Conservation (phyloP, 2,113 vertebrate genomes). For the Falcunculus frontatus region DNA sequence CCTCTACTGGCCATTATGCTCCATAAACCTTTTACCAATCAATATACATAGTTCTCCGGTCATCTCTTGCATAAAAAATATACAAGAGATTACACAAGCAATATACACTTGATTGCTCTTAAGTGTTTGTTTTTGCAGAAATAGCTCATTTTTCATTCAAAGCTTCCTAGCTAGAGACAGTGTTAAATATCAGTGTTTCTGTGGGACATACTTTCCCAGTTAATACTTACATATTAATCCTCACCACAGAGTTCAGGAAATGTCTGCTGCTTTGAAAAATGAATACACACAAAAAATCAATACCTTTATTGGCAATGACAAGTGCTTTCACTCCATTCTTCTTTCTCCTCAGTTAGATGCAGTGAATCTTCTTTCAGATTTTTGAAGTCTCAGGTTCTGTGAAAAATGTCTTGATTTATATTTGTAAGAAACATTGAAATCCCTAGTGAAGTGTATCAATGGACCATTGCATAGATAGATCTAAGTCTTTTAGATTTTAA, state of each 20-base stretch:
- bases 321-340: not conserved
- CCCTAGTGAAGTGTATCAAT: not conserved
- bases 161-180: not conserved
- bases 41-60: not conserved
- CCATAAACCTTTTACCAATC: slow-evolving; percentile 26
- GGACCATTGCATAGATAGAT: not conserved
- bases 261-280: not conserved
- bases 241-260: not conserved
- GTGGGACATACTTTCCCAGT: not conserved
- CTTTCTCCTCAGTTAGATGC: not conserved
- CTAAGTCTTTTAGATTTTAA: not conserved
- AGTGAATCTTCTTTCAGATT: not conserved
- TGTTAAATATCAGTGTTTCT: not conserved
- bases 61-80: not conserved
- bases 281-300: not conserved
- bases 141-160: slow-evolving; percentile 32
- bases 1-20: not conserved
- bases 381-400: not conserved
- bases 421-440: not conserved
- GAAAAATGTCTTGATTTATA: not conserved
- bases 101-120: not conserved
- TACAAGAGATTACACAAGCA: no score
- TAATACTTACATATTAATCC: not conserved
- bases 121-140: slow-evolving; percentile 8
- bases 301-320: not conserved